These are phyloP conservation scores for Machimus rusticus DNA, from an alignment of 2,888 invertebrate species.

Conservation along the genomic window DNA sequence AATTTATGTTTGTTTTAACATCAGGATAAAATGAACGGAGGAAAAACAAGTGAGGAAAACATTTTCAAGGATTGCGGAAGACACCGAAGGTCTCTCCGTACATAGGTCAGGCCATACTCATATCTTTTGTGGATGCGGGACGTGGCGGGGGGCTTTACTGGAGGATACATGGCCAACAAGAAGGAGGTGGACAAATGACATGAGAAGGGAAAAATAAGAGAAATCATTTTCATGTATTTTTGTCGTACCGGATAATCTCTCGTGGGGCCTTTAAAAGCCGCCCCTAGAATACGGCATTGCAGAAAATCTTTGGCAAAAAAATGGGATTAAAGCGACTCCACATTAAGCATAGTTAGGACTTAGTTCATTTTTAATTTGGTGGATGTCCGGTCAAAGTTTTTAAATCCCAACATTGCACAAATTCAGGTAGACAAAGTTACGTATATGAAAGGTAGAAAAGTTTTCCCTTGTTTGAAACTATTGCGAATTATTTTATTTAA, in stretches of 20 bases:
- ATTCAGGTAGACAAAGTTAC: neutral
- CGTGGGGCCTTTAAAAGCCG: neutral
- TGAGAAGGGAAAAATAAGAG: neutral
- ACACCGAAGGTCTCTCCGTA: neutral
- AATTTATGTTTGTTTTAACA: conserved; percentile 23
- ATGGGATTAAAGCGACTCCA: neutral
- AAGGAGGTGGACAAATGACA: neutral
- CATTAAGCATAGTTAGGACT: neutral
- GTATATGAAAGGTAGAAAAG: neutral
- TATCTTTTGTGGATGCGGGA: neutral
- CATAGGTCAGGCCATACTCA: neutral
- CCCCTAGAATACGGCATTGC: neutral
- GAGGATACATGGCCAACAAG: neutral
- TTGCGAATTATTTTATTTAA: neutral
- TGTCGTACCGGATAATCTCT: neutral
- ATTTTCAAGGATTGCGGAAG: neutral
- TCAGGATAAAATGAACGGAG: neutral
- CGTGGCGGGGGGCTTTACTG: neutral
- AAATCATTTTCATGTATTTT: neutral
- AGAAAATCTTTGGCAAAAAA: neutral
- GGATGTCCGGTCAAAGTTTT: neutral
- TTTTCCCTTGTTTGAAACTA: neutral
- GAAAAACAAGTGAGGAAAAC: neutral
- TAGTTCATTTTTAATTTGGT: neutral
- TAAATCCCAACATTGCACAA: neutral